These are phyloP conservation scores for Taeniopygia guttata DNA, from an alignment of 2,797 vertebrate species.

Conservation along the genomic window DNA sequence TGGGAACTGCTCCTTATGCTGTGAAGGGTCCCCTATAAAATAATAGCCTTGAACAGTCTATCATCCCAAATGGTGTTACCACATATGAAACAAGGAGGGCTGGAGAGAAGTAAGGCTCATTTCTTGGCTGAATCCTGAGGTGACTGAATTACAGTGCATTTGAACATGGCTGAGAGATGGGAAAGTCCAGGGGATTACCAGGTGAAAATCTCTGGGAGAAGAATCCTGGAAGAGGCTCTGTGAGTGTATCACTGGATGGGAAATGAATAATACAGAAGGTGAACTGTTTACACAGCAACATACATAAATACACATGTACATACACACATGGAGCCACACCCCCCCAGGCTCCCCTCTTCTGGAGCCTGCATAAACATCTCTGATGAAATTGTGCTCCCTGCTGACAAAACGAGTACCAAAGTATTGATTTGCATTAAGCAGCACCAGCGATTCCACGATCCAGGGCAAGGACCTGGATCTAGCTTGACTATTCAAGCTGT, in stretches of 20 bases:
- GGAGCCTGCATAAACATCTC: background rate
- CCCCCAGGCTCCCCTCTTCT: background rate
- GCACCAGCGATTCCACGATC: background rate
- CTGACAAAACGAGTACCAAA: background rate
- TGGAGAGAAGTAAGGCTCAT: background rate
- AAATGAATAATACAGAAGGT: background rate
- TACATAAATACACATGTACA: background rate
- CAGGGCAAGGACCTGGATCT: background rate
- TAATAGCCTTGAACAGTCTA: background rate
- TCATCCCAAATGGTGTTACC: background rate
- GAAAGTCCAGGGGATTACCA: background rate
- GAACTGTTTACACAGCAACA: background rate
- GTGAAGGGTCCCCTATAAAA: background rate
- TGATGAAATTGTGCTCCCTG: background rate
- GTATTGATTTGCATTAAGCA: background rate
- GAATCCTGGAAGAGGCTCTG: background rate
- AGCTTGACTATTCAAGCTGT: background rate
- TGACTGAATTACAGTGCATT: background rate
- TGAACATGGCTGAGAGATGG: background rate
- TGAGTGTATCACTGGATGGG: background rate
- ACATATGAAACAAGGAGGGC: rapidly evolving
- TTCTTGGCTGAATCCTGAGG: background rate
- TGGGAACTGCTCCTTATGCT: background rate
- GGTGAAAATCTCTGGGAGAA: background rate
- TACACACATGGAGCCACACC: background rate